Conservation (phyloP, 2,113 vertebrate genomes). For the human region DNA sequence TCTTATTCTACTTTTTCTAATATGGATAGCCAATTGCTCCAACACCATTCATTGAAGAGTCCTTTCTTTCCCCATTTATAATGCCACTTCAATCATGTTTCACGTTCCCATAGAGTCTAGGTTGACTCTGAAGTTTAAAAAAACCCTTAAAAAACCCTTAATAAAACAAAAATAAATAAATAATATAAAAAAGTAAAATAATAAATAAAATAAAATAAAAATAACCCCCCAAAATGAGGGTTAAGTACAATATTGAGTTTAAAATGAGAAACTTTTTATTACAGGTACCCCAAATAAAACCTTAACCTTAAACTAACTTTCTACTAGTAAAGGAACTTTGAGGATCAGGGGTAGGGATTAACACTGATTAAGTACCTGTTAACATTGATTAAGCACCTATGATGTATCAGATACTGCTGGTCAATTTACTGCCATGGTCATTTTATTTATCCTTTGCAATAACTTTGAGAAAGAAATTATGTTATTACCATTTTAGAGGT, state of each 20-base stretch:
- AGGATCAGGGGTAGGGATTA: neutral
- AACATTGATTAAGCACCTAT: neutral
- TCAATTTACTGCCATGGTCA: neutral
- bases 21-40: neutral
- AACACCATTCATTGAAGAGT: neutral
- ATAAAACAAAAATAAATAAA: no score
- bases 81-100: conserved; percentile 1
- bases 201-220: neutral
- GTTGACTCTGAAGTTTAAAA: neutral
- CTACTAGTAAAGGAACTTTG: neutral
- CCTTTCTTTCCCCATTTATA: neutral
- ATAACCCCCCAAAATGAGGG: neutral
- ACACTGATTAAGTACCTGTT: neutral
- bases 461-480: neutral
- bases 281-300: neutral
- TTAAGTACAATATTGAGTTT: neutral
- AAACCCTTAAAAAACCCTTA: no score
- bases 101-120: neutral
- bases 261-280: neutral
- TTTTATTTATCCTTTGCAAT: conserved; percentile 4
- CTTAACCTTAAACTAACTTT: neutral
- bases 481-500: neutral
- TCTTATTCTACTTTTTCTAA: neutral
- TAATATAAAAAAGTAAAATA: neutral
- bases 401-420: neutral